Base-by-base conservation (phyloP, 2,797 vertebrate genomes). In the Xyrichtys novacula region DNA sequence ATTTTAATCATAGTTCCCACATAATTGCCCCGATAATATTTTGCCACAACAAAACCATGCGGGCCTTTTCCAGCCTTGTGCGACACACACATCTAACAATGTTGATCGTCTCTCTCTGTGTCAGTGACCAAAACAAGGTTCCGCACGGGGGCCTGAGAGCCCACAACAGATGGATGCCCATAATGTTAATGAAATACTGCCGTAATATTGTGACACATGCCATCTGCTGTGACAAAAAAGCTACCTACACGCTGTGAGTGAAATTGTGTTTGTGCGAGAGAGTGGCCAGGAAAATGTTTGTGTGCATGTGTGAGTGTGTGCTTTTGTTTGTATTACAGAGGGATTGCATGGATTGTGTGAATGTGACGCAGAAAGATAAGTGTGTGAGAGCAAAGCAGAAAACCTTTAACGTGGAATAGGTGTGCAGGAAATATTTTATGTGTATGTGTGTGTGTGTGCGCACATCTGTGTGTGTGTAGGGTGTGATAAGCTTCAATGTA, bases 131-230 rank as follows among this genome's bases (percentile, higher is more conserved):
- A 85, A 88, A 88, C 81, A 85, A 82, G 84, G 78, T 80, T 69
- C 85, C 86, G 78, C 66, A 57, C 39, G 47, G 80, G 70, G 62
- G 52, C 83, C 76, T 47, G 60, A 81, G 81, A 78, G 85, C 66
- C 70, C 76, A 81, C 72, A 81, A 58, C 91, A 92, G 89, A 91
- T 90, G 90, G 89, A 89, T 65, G 85, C 80, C 80, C 85, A 87
- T 88, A 87, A 90, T 88, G 89, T 90, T 90, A 90, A 92, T 90
- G 87, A 91, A 93, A 91, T 89, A 88, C 85, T 79, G 83, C 74
- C 20, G 60, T 81, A 90, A 90, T 88, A 89, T 87, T 86, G 84
- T 90, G 90, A 90, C 84, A 88, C 85, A 79, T 82, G 78, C 88
- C 90, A 92, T 92, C 91, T 91, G 91, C 81, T 83, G 85, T 72